Conservation (phyloP, 2,113 vertebrate genomes). For the Pelobates fuscus region DNA sequence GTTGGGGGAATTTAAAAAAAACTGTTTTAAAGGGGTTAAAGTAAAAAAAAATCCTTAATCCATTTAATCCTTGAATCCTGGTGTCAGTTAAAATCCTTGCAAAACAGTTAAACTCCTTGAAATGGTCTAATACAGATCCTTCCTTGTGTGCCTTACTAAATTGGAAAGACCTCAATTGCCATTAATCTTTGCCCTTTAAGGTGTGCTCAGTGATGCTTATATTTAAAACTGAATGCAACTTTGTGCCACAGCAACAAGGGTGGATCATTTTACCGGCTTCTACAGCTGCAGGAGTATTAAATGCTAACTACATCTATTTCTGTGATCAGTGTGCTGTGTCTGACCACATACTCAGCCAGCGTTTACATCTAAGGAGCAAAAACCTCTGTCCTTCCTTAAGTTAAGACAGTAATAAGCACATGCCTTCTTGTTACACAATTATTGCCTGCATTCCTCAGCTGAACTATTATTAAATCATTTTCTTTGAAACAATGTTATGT, state of each 20-base stretch:
- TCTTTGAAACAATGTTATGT: slow-evolving; percentile 15
- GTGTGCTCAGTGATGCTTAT: slow-evolving; percentile 55
- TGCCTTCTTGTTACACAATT: slow-evolving; percentile 53
- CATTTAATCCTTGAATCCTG: background rate
- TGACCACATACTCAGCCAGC: slow-evolving; percentile 60
- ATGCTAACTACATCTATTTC: slow-evolving; percentile 67
- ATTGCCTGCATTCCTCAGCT: slow-evolving; percentile 34
- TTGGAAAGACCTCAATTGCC: slow-evolving; percentile 5
- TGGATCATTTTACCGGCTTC: slow-evolving; percentile 79
- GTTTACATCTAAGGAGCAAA: slow-evolving; percentile 54
- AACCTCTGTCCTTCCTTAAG: slow-evolving; percentile 52
- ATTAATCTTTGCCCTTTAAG: slow-evolving; percentile 47
- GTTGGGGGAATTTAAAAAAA: no score
- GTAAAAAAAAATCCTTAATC: background rate
- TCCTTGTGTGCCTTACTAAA: slow-evolving; percentile 5
- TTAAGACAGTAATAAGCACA: slow-evolving; percentile 41
- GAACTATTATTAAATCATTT: slow-evolving; percentile 14
- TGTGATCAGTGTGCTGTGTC: slow-evolving; percentile 65
- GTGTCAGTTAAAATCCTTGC: background rate
- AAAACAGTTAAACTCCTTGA: background rate
- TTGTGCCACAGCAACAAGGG: slow-evolving; percentile 57
- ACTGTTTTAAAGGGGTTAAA: background rate
- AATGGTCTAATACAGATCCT: background rate
- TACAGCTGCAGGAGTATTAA: slow-evolving; percentile 74
- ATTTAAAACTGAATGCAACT: slow-evolving; percentile 59